phyloP scores from a whole-genome alignment of 2,113 vertebrate genomes.

The Aphyosemion australe region DNA sequence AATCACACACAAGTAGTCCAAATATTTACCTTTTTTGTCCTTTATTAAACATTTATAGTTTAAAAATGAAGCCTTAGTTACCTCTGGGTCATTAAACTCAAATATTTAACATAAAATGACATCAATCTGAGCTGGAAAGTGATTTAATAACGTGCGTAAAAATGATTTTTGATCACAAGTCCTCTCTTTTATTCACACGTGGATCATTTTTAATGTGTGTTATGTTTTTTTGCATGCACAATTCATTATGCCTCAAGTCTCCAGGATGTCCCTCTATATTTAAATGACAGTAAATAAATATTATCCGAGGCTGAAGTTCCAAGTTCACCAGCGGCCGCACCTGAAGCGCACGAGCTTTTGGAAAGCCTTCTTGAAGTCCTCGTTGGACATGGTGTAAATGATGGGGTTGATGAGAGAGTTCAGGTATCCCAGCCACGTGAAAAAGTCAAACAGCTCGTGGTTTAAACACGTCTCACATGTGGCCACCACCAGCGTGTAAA shows the following conservation, averaged over 20 bases:
- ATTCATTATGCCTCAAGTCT: not conserved
- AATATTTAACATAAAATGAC: no score
- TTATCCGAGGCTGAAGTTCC: conserved; percentile 12
- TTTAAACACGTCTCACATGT: conserved; percentile 87
- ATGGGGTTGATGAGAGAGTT: conserved; percentile 96
- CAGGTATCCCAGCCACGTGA: conserved; percentile 95
- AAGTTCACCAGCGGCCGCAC: conserved; percentile 68
- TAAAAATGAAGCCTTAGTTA: not conserved
- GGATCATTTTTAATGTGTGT: no score
- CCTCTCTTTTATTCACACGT: no score
- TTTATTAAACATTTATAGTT: not conserved
- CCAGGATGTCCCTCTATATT: no score
- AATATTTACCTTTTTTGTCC: no score
- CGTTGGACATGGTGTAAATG: conserved; percentile 94
- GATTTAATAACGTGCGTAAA: no score
- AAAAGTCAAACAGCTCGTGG: conserved; percentile 88
- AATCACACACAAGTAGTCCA: no score
- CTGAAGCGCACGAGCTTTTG: conserved; percentile 87
- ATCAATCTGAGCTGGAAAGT: no score
- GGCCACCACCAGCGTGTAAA: conserved; percentile 89
- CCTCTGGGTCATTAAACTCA: not conserved
- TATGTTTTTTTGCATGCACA: not conserved
- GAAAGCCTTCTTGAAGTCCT: conserved; percentile 96
- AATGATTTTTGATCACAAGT: no score
- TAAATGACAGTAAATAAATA: not conserved